phyloP scores from a whole-genome alignment of 2,113 vertebrate species.

The Leptocoma aspasia region DNA sequence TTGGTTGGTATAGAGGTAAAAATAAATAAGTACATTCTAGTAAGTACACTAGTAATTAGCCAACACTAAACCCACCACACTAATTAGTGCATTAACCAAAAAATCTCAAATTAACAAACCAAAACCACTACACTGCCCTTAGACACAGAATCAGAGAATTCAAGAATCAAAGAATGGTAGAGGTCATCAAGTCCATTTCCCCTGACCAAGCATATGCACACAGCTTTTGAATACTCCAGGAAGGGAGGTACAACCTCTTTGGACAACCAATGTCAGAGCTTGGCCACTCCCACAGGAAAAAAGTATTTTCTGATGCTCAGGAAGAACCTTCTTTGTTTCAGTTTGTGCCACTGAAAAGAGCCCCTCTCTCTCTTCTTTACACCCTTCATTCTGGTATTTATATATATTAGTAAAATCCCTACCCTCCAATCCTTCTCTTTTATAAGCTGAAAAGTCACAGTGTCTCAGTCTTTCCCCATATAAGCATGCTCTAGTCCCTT shows the following conservation, averaged over 20 bases:
- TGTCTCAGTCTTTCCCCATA: not conserved
- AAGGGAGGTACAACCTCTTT: not conserved
- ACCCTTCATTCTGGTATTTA: rapidly evolving
- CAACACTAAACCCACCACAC: too few relatives aligned
- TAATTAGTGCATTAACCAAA: too few relatives aligned
- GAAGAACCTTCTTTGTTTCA: not conserved
- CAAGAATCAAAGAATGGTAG: not conserved
- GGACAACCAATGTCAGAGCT: not conserved
- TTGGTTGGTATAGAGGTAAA: too few relatives aligned
- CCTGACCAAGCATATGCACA: not conserved
- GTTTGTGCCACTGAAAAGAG: not conserved
- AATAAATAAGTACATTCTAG: too few relatives aligned
- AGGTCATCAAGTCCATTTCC: not conserved
- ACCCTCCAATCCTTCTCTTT: not conserved
- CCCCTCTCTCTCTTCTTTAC: not conserved
- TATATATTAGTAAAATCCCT: not conserved
- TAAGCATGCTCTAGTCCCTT: not conserved
- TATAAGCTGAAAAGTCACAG: not conserved
- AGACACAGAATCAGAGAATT: not conserved
- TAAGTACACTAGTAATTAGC: too few relatives aligned
- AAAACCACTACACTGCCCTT: not conserved
- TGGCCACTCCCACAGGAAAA: not conserved
- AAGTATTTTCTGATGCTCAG: not conserved
- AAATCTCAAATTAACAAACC: too few relatives aligned
- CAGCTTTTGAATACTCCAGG: not conserved